These are phyloP conservation scores for Eidolon dupreanum DNA, from an alignment of 2,797 vertebrate genomes.

Conservation along the genomic window DNA sequence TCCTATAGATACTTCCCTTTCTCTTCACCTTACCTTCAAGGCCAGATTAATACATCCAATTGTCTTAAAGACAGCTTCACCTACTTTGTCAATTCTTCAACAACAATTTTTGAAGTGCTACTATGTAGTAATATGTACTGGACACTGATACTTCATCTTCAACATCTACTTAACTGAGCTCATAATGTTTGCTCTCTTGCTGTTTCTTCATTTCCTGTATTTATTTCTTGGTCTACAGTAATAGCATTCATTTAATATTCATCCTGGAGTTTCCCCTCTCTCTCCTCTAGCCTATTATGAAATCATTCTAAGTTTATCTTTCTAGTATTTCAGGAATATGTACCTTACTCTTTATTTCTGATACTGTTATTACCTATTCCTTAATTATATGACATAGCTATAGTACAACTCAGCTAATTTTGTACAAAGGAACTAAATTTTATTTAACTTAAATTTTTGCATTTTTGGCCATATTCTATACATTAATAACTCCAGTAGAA, in stretches of 20 bases:
- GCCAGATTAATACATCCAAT: background rate
- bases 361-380: background rate
- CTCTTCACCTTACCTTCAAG: background rate
- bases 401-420: background rate
- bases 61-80: background rate
- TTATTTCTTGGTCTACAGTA: background rate
- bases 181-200: background rate
- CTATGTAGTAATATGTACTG: too few relatives aligned
- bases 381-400: background rate
- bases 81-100: background rate
- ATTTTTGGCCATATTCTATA: background rate
- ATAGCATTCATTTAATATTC: background rate
- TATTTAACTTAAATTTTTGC: background rate
- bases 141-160: background rate
- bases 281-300: background rate
- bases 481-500: background rate
- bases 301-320: background rate
- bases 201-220: background rate
- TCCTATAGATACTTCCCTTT: background rate
- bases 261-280: fast-evolving
- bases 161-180: background rate
- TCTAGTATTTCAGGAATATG: background rate
- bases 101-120: background rate
- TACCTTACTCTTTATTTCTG: background rate
- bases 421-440: background rate